Conservation (phyloP, 2,797 vertebrate species). For the Coregonus suidteri region DNA sequence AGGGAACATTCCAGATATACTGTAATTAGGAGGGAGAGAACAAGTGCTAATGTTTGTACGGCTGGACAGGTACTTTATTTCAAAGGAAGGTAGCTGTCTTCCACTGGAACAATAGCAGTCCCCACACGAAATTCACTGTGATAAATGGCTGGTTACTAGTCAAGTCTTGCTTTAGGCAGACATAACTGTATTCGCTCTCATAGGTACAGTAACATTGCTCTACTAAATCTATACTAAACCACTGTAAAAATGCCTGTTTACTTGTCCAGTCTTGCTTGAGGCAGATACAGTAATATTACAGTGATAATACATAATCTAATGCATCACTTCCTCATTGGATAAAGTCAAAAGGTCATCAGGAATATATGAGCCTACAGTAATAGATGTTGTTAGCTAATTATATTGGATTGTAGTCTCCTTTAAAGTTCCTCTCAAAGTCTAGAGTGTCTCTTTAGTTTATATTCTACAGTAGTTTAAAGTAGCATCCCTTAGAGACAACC, state of each 20-base stretch:
- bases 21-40: slow-evolving; percentile 52
- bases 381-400: slow-evolving; percentile 1
- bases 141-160: neutral
- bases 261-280: neutral
- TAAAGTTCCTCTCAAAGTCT: slow-evolving; percentile 16
- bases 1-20: slow-evolving; percentile 51
- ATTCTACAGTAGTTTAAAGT: slow-evolving; percentile 10
- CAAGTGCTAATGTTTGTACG: slow-evolving; percentile 35
- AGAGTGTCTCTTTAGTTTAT: slow-evolving; percentile 1
- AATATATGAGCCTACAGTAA: neutral
- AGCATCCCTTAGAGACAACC: slow-evolving; percentile 24
- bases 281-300: neutral
- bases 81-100: slow-evolving; percentile 1
- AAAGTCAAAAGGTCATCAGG: slow-evolving; percentile 23
- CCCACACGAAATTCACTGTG: neutral
- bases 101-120: neutral
- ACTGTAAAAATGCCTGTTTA: neutral
- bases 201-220: neutral
- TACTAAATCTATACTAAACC: neutral
- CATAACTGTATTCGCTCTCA: neutral
- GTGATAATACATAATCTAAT: neutral
- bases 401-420: slow-evolving; percentile 14
- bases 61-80: slow-evolving; percentile 21
- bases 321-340: neutral
- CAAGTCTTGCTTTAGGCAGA: neutral